Percentiles rank a stretch among this genome's conserved stretches.
phyloP scores from a whole-genome alignment of 2,888 invertebrate species.

The Drosophila limbata region DNA sequence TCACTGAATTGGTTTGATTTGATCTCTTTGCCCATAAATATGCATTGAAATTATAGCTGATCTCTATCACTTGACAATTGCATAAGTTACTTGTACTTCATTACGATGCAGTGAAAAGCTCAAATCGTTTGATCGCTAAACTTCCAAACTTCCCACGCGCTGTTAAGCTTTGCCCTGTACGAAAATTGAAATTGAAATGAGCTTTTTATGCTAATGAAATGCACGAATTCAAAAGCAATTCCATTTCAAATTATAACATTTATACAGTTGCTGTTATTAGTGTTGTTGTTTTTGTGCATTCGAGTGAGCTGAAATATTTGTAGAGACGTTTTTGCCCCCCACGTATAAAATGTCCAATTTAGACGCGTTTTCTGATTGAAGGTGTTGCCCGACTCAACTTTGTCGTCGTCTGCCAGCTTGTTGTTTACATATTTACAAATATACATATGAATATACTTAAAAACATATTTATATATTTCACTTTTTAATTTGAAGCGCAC shows the following conservation, averaged over 20 bases:
- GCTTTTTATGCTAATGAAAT: constrained; percentile 62
- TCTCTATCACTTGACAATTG: constrained; percentile 51
- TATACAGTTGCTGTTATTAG: constrained; percentile 40
- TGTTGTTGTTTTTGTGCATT: constrained; percentile 31
- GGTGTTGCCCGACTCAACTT: constrained; percentile 49
- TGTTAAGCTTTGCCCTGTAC: constrained; percentile 36
- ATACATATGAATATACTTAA: constrained; percentile 12
- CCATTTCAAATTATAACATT: constrained; percentile 49
- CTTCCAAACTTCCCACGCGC: constrained; percentile 51
- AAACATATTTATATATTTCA: constrained; percentile 34
- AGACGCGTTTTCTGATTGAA: constrained; percentile 59
- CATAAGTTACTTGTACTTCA: constrained; percentile 39
- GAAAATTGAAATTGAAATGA: constrained; percentile 50
- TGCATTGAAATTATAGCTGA: constrained; percentile 37
- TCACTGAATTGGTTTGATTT: constrained; percentile 29
- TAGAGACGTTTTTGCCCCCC: constrained; percentile 46
- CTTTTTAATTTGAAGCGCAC: constrained; percentile 47
- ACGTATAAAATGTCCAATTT: constrained; percentile 57
- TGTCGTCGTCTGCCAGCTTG: constrained; percentile 24
- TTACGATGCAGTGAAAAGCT: constrained; percentile 31
- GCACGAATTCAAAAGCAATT: constrained; percentile 59
- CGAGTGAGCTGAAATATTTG: constrained; percentile 39
- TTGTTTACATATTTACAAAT: constrained; percentile 13
- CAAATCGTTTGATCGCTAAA: constrained; percentile 23
- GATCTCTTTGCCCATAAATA: constrained; percentile 49